A percentile compares a stretch with the other conserved stretches of the same genome.
These are phyloP conservation scores for Hassar affinis DNA, from an alignment of 2,113 vertebrate genomes.

Conservation along the genomic window DNA sequence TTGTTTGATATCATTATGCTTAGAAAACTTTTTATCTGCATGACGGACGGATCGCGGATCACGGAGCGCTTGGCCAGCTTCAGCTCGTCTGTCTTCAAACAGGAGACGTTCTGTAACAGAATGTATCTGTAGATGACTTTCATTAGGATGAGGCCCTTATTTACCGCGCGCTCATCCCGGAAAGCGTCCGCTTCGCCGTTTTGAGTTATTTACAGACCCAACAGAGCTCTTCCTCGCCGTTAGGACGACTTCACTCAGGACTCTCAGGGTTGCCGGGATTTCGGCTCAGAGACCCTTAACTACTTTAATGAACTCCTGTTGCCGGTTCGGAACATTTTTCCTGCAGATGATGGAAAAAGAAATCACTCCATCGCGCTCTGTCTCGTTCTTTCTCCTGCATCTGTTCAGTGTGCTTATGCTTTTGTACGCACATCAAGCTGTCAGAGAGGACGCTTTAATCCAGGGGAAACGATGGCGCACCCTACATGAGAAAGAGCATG, in stretches of 20 bases:
- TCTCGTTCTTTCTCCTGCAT: background rate
- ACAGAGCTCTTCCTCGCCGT: background rate
- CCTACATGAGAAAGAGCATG: background rate
- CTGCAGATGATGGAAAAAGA: background rate
- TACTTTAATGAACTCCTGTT: background rate
- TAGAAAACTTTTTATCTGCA: too few species aligned
- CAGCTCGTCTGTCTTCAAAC: background rate
- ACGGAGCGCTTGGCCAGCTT: background rate
- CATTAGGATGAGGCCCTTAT: conserved; percentile 11
- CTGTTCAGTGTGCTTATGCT: background rate
- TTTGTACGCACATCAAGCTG: background rate
- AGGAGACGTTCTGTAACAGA: conserved; percentile 11
- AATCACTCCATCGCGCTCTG: background rate
- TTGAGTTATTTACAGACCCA: background rate
- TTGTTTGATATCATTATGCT: too few species aligned
- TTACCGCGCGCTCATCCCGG: background rate
- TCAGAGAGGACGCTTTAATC: background rate
- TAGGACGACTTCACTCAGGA: background rate
- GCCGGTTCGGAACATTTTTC: background rate
- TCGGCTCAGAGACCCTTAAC: background rate
- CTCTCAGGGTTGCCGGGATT: background rate
- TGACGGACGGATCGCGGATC: too few species aligned
- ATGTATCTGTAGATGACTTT: background rate
- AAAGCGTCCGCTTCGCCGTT: conserved; percentile 10
- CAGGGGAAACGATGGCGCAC: background rate